phyloP scores from a whole-genome alignment of 2,113 vertebrate species.

The Colinus virginianus region DNA sequence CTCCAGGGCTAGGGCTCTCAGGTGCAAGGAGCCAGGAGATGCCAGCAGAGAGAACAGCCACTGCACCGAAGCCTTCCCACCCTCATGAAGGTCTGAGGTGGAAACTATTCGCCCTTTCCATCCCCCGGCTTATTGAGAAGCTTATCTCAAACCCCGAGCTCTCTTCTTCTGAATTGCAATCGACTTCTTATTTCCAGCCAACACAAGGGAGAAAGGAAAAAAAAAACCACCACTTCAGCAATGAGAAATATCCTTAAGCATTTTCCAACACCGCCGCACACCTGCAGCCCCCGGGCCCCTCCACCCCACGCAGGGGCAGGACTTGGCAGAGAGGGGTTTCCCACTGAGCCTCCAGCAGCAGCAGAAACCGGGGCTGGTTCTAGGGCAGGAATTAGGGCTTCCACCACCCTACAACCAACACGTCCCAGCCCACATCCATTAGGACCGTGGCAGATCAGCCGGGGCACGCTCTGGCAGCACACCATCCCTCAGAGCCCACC shows the following conservation, averaged over 20 bases:
- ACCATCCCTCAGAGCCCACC: fast-evolving
- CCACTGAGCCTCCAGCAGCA: not conserved
- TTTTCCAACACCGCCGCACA: not conserved
- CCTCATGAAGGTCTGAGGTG: not conserved
- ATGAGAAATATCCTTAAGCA: not conserved
- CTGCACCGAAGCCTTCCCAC: not conserved
- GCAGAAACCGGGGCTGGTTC: too few species aligned
- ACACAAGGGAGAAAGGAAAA: not conserved
- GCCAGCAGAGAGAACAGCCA: not conserved
- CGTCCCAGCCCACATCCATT: not conserved
- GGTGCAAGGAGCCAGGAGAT: not conserved
- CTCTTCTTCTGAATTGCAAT: not conserved
- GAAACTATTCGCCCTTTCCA: not conserved
- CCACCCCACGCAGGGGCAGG: not conserved
- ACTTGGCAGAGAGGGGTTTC: not conserved
- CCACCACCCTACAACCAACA: not conserved
- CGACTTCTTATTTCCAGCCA: not conserved
- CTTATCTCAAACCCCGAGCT: not conserved
- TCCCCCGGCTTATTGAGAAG: not conserved
- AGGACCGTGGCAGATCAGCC: not conserved
- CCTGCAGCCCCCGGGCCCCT: too few species aligned
- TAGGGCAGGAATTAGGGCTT: too few species aligned
- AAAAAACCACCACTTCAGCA: not conserved
- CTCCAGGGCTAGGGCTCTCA: fast-evolving
- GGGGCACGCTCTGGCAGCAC: not conserved